Base-by-base conservation (phyloP, 2,888 invertebrate genomes). In the Drosophila parthenogenetica region DNA sequence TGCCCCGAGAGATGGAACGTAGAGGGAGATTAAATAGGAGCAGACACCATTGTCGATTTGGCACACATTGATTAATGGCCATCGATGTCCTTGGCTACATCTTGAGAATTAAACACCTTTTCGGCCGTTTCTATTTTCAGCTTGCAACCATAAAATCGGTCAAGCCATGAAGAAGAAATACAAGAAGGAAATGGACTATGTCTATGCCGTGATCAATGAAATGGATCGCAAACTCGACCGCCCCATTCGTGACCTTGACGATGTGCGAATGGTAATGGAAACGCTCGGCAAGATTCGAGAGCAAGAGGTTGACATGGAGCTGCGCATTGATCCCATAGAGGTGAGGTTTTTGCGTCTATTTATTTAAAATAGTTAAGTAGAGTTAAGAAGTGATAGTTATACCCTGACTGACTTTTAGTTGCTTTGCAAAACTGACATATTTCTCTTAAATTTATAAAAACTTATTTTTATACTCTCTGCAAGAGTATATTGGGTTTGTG, bases 241-340 rank as follows among this genome's bases (percentile, higher is more conserved):
- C 53, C 97, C 97, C 13, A 97, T 98, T 75, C 94, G 97, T 54
- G 98, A 98, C 91, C 93, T 99, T 70, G 98, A 99, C 90, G 98
- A 99, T 89, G 98, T 98, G 0, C 94, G 98, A 58, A 95, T 97
- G 88, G 96, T 98, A 46, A 98, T 99, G 97, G 97, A 98, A 70
- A 97, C 97, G 0, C 92, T 99, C 66, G 96, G 97, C 90, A 98
- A 98, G 92, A 97, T 98, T 58, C 93, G 98, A 5, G 98, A 98
- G 81, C 97, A 97, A 90, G 98, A 99, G 92, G 98, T 98, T 16
- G 97, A 98, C 86, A 97, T 98, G 96, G 98, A 99, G 90, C 93
- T 98, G 51, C 95, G 95, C 89, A 98, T 99, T 66, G 97, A 97
- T 88, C 98, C 98, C 0, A 97, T 98, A 73, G 98, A 98, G 94